These are phyloP conservation scores for Amiota mariae DNA, from an alignment of 2,888 invertebrate species.

Conservation along the genomic window DNA sequence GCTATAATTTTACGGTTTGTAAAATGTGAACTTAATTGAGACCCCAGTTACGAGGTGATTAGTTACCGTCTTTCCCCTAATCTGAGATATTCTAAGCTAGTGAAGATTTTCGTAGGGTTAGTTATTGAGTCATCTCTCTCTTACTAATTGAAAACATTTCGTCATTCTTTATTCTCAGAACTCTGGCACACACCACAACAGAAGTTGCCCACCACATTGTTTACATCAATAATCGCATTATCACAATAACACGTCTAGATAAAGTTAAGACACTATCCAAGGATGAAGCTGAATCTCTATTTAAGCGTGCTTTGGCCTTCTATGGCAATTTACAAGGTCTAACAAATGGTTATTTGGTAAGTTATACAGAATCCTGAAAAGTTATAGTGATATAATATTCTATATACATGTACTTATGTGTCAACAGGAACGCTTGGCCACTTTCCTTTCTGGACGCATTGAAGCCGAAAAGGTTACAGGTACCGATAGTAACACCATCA, in stretches of 20 bases:
- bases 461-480: constrained; percentile 77
- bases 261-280: constrained; percentile 75
- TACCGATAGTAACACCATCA: constrained; percentile 52
- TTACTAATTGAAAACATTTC: not conserved
- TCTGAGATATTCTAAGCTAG: too few species aligned
- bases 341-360: constrained; percentile 68
- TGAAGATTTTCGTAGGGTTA: too few species aligned
- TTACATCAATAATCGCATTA: constrained; percentile 77
- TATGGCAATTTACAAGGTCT: constrained; percentile 66
- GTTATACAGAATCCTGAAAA: constrained; percentile 12
- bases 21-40: too few species aligned
- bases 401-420: not conserved
- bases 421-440: constrained; percentile 79
- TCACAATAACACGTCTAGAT: constrained; percentile 80
- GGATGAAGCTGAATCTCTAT: constrained; percentile 74
- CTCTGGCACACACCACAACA: constrained; percentile 75
- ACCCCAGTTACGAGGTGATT: too few species aligned
- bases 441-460: constrained; percentile 80
- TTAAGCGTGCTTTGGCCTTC: constrained; percentile 64
- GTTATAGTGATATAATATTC: not conserved
- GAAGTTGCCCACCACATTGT: constrained; percentile 77
- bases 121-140: not conserved
- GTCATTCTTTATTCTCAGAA: constrained; percentile 65
- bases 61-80: too few species aligned
- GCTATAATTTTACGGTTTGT: too few species aligned